Evolutionary conservation across 1,140 invertebrate species (phyloP).

Genomic region (Drosophila busckii): DNA sequence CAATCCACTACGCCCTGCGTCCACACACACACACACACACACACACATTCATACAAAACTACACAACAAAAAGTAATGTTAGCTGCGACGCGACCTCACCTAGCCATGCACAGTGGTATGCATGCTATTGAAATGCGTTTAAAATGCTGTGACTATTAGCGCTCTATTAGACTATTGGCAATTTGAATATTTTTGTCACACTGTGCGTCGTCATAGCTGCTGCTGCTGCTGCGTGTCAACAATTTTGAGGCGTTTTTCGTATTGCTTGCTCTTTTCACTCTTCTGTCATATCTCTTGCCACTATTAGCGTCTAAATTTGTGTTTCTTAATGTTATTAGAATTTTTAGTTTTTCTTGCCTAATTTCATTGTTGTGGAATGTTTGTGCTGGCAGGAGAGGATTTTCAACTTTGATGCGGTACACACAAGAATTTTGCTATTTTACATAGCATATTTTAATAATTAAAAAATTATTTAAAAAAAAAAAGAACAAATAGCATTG

Average conservation of each 20-base stretch:
- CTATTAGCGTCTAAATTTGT: conserved; percentile 33
- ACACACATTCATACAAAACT: conserved; percentile 3
- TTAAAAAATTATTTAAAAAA: no score
- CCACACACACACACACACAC: neutral
- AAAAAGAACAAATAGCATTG: no score
- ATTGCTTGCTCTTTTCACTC: neutral
- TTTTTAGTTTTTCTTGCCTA: conserved; percentile 47
- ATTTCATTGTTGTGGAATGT: conserved; percentile 19
- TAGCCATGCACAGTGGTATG: conserved; percentile 8
- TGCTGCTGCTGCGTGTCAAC: conserved; percentile 10
- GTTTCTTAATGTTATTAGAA: conserved; percentile 43
- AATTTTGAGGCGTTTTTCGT: conserved; percentile 1
- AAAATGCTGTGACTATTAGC: no score
- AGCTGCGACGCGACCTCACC: conserved; percentile 13
- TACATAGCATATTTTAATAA: no score
- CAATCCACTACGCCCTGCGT: conserved; percentile 1
- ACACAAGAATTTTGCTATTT: no score
- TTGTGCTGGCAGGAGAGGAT: no score
- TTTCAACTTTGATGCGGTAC: conserved; percentile 2
- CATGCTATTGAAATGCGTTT: neutral
- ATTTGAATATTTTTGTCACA: no score
- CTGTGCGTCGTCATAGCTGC: no score
- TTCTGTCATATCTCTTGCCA: conserved; percentile 1
- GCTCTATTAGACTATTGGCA: no score
- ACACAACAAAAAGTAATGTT: neutral